Percentiles rank a stretch among this genome's conserved stretches.
These are phyloP conservation scores for Cassiopea andromeda DNA, from an alignment of 30 jellyfish, hydroid and myxozoan species.

Conservation along the genomic window DNA sequence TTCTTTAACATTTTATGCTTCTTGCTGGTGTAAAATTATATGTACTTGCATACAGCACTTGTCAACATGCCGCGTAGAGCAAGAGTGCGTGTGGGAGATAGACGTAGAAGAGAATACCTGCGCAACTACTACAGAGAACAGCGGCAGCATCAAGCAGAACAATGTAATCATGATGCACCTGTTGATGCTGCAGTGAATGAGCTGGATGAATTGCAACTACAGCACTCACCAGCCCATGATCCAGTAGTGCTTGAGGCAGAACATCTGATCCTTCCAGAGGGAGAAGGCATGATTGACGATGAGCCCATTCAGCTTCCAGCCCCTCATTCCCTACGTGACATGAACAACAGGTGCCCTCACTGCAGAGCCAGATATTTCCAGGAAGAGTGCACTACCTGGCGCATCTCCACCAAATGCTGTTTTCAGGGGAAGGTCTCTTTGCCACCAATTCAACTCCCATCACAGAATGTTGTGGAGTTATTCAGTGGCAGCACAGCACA, in stretches of 20 bases:
- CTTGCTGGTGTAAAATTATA: too few relatives aligned
- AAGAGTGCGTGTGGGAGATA: not conserved
- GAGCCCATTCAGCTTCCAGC: constrained; percentile 25
- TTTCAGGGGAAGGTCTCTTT: not conserved
- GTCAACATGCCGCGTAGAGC: not conserved
- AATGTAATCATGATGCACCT: too few relatives aligned
- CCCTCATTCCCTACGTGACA: constrained; percentile 23
- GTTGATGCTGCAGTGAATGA: not conserved
- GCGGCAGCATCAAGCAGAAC: not conserved
- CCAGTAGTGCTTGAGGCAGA: not conserved
- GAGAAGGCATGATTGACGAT: not conserved
- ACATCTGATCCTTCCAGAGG: not conserved
- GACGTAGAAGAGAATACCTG: not conserved
- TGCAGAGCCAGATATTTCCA: constrained; percentile 1
- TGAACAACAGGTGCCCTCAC: constrained; percentile 34
- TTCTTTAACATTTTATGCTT: too few relatives aligned
- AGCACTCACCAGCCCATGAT: not conserved
- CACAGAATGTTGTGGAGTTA: not conserved
- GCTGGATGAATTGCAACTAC: not conserved
- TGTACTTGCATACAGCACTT: not conserved
- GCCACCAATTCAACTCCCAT: not conserved
- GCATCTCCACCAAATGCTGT: not conserved
- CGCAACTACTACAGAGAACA: not conserved
- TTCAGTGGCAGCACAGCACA: not conserved
- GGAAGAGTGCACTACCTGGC: not conserved